Evolutionary conservation across 2,888 invertebrate species (phyloP), one percentile per base, ranked within the genome.

Genomic region (Papilio gigon): DNA sequence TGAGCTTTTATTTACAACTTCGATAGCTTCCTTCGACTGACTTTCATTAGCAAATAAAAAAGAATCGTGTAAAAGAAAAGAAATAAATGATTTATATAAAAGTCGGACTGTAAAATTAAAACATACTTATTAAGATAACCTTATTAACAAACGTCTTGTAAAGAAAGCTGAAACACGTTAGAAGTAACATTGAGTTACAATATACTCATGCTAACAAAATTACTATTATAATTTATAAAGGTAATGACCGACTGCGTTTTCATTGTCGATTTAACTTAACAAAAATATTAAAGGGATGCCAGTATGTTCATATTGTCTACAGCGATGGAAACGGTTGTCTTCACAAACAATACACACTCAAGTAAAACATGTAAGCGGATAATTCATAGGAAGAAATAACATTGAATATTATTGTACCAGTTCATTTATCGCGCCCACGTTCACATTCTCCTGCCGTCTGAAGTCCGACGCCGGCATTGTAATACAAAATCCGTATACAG

Each of bases 341-440:
- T 6, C 11, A 4, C 4, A 47, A 47, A 22, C n/a, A 27, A 53
- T 4, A 50, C 27, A 27, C 27, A 27, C 8, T 50, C 6, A n/a
- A 14, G 27, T 27, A 11, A 53, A 53, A 53, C 53, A 11, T 53
- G 25, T 53, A 53, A 53, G 27, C 53, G 53, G 53, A 53, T 53
- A 27, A 27, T 27, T 50, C 12, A 27, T n/a, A 27, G 27, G 53
- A 53, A 44, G 62, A 62, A 62, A 62, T 44, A 20, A 44, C 20
- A 44, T 62, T 44, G 33, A 44, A 47, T 30, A 62, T 47, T 62
- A 27, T 44, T 62, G 62, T 62, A 62, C 6, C 62, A 47, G 17
- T 44, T 62, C 44, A 44, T 47, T 62, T 62, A 62, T 47, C 44
- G 33, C 27, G 44, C 44, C 20, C 44, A 62, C 62, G 62, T 62